These are phyloP conservation scores for Adelosebastes latens DNA, from an alignment of 2,797 vertebrate species.

Conservation along the genomic window DNA sequence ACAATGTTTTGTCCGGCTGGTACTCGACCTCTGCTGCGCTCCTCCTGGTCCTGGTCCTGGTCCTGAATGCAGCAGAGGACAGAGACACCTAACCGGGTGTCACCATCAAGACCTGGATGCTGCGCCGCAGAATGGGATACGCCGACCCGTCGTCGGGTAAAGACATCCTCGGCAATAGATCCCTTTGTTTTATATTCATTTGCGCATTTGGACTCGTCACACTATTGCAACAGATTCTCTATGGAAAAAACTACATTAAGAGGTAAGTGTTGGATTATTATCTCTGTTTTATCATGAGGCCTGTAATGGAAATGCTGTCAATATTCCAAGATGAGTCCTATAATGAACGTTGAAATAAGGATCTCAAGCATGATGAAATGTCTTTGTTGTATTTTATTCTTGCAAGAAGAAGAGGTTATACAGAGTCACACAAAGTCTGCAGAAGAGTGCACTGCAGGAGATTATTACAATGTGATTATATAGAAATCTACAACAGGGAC, in stretches of 20 bases:
- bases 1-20: constrained; percentile 53
- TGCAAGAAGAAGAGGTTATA: too few species aligned
- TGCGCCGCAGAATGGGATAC: constrained; percentile 91
- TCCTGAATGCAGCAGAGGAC: constrained; percentile 74
- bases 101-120: constrained; percentile 72
- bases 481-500: too few species aligned
- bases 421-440: too few species aligned
- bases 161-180: constrained; percentile 95
- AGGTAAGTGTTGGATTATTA: constrained; percentile 84
- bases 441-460: too few species aligned
- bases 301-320: too few species aligned
- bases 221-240: constrained; percentile 96
- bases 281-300: neutral
- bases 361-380: too few species aligned
- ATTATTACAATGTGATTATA: too few species aligned
- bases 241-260: constrained; percentile 96
- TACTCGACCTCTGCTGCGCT: constrained; percentile 37
- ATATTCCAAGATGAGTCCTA: too few species aligned
- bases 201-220: constrained; percentile 98
- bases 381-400: too few species aligned
- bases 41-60: constrained; percentile 21
- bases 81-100: constrained; percentile 74
- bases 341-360: too few species aligned
- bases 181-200: constrained; percentile 98
- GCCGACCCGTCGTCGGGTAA: constrained; percentile 92